Percentiles rank a stretch among this genome's conserved stretches.
Evolutionary conservation across 2,888 invertebrate genomes (phyloP).

Genomic region (Thyatira batis): DNA sequence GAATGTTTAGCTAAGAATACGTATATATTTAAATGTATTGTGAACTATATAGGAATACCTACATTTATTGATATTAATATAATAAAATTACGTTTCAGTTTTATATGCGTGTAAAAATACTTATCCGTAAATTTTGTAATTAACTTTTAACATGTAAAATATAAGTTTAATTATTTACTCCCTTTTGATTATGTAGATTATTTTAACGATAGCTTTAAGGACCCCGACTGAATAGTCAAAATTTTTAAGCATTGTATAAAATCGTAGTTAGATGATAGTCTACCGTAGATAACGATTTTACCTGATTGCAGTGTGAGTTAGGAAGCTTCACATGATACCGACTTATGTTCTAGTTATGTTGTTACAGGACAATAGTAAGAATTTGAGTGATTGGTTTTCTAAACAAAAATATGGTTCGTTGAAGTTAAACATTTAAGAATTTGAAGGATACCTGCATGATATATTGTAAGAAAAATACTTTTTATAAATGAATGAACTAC

Average conservation of each 20-base stretch:
- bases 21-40: background rate
- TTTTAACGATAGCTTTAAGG: conserved; percentile 66
- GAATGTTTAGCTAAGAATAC: background rate
- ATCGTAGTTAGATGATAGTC: conserved; percentile 55
- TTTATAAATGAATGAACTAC: background rate
- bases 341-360: background rate
- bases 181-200: conserved; percentile 35
- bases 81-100: background rate
- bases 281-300: conserved; percentile 53
- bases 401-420: background rate
- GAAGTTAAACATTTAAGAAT: background rate
- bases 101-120: background rate
- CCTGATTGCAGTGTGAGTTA: conserved; percentile 31
- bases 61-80: background rate
- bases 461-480: background rate
- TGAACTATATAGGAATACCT: background rate
- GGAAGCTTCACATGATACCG: conserved; percentile 12
- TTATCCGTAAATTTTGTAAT: background rate
- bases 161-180: conserved; percentile 1
- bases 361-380: no score
- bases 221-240: conserved; percentile 82
- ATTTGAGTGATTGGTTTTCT: background rate
- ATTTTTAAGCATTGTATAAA: conserved; percentile 72
- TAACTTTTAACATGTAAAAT: background rate
- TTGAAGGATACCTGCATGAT: background rate